Conservation (phyloP, 37 sponge, comb jelly and placozoan species). For the Halichondria panicea region DNA sequence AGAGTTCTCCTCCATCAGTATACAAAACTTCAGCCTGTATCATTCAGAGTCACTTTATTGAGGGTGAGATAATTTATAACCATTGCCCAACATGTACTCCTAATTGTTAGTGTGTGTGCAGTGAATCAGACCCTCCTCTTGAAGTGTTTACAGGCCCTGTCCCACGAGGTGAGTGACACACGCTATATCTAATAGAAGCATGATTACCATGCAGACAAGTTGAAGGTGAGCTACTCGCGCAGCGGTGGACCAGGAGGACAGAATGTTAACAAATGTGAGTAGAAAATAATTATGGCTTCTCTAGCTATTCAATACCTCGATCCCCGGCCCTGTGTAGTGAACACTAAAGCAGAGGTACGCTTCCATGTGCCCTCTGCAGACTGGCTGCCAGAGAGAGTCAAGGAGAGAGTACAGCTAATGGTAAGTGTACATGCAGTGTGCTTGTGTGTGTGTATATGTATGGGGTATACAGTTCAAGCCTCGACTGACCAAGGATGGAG, state of each 20-base stretch:
- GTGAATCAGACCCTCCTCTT: too few species aligned
- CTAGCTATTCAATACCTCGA: neutral
- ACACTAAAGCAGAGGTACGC: conserved; percentile 81
- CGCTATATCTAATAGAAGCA: neutral
- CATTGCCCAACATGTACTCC: too few species aligned
- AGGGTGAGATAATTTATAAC: too few species aligned
- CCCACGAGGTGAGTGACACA: neutral
- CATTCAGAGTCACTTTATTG: too few species aligned
- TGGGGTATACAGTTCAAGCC: conserved; percentile 52
- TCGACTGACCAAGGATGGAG: conserved; percentile 74
- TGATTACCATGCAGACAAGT: conserved; percentile 50
- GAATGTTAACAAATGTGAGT: conserved; percentile 93
- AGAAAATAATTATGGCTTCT: neutral
- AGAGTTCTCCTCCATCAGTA: too few species aligned
- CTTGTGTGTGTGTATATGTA: neutral
- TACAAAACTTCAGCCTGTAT: too few species aligned
- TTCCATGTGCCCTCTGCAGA: conserved; percentile 82
- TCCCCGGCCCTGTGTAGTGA: conserved; percentile 50
- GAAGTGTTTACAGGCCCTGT: neutral
- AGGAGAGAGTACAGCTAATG: conserved; percentile 45
- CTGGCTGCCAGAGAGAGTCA: conserved; percentile 87
- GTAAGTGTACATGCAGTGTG: conserved; percentile 11
- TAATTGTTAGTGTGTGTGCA: too few species aligned
- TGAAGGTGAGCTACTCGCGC: conserved; percentile 49
- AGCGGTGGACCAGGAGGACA: conserved; percentile 96